Percentiles rank a stretch among this genome's conserved stretches.
These are phyloP conservation scores for Quadroppia sp. DNA, from an alignment of 2,888 invertebrate species.

Conservation along the genomic window DNA sequence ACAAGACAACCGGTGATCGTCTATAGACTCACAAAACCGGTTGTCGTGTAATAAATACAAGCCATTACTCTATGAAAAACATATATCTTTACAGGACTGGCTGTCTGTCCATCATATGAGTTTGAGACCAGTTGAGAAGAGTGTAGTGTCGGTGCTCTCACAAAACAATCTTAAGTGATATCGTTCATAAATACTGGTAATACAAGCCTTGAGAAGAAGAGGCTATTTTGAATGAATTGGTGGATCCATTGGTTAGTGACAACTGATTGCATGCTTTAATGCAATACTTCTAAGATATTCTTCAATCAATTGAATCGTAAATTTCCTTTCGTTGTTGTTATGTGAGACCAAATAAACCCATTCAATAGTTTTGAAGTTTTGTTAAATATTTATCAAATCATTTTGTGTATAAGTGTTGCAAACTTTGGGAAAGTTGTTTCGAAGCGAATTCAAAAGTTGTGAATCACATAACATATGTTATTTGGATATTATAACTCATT, in stretches of 20 bases:
- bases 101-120: conserved; percentile 24
- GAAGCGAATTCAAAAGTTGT: too few species aligned
- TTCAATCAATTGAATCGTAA: not conserved
- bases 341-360: too few species aligned
- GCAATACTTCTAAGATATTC: not conserved
- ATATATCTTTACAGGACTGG: conserved; percentile 4
- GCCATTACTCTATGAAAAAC: not conserved
- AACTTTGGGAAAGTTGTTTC: too few species aligned
- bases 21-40: conserved; percentile 26
- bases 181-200: conserved; percentile 14
- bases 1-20: not conserved
- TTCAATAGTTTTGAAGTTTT: too few species aligned
- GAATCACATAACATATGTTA: too few species aligned
- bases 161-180: not conserved
- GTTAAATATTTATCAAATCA: too few species aligned
- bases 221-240: not conserved
- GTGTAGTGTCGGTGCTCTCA: too few species aligned
- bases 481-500: too few species aligned
- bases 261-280: conserved; percentile 22
- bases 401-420: too few species aligned
- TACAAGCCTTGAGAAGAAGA: not conserved
- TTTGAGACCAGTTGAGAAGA: conserved; percentile 13
- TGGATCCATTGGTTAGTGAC: not conserved
- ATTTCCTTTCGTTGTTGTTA: too few species aligned
- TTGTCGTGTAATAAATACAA: conserved; percentile 13